Evolutionary conservation across 2,888 invertebrate genomes (phyloP).

Genomic region (Lutraria lutraria): DNA sequence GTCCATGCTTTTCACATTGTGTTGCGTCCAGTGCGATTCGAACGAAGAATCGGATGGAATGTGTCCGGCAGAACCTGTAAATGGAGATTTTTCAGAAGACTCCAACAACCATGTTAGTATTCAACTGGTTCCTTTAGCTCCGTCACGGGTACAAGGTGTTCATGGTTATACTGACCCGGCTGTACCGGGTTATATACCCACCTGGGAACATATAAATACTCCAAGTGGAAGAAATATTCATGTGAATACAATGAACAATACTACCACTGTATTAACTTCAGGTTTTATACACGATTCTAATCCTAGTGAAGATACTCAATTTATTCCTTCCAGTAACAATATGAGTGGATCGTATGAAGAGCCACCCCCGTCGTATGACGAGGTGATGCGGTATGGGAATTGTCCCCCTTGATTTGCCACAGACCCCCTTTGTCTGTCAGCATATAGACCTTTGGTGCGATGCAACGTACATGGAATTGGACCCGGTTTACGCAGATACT

Average conservation of each 20-base stretch:
- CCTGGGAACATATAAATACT: neutral
- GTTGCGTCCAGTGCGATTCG: neutral
- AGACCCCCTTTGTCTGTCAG: no score
- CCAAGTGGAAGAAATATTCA: neutral
- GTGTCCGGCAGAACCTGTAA: neutral
- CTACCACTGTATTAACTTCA: neutral
- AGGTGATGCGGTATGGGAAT: conserved; percentile 19
- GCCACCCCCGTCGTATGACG: conserved; percentile 35
- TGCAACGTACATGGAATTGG: no score
- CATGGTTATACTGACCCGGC: conserved; percentile 28
- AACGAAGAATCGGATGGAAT: neutral
- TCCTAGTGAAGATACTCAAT: neutral
- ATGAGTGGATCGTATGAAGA: neutral
- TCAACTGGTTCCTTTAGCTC: conserved; percentile 22
- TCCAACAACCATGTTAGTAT: neutral
- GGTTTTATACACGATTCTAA: neutral
- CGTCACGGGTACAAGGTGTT: neutral
- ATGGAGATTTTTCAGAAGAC: neutral
- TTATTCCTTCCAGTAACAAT: neutral
- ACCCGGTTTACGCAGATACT: no score
- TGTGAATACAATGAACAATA: neutral
- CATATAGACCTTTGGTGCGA: no score
- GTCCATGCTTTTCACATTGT: conserved; percentile 16
- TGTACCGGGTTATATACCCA: conserved; percentile 10
- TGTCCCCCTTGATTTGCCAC: neutral